phyloP scores from a whole-genome alignment of 2,113 vertebrate genomes.

The Empidonax traillii region DNA sequence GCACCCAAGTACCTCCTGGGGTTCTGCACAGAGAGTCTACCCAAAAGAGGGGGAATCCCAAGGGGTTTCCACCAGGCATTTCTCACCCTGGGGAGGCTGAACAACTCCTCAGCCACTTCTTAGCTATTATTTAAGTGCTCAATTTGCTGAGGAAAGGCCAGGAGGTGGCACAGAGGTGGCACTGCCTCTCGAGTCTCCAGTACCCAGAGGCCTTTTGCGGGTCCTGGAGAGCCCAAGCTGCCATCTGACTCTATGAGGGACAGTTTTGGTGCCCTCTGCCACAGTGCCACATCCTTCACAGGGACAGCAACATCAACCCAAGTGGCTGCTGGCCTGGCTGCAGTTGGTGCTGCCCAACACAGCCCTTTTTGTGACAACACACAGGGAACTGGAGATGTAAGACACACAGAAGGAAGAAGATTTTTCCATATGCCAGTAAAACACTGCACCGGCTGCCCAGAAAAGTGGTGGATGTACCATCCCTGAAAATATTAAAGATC shows the following conservation, averaged over 20 bases:
- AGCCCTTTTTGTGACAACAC: accelerated
- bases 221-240: not conserved
- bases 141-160: not conserved
- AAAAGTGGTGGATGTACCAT: not conserved
- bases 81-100: not conserved
- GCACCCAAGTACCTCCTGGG: not conserved
- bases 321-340: not conserved
- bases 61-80: not conserved
- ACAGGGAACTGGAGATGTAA: accelerated
- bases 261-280: not conserved
- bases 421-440: not conserved
- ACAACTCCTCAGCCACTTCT: accelerated
- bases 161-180: not conserved
- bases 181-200: not conserved
- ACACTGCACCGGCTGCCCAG: not conserved
- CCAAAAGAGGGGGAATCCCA: accelerated
- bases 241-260: accelerated
- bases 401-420: not conserved
- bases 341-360: not conserved
- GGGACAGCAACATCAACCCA: accelerated
- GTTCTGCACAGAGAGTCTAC: accelerated
- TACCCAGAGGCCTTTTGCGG: no score
- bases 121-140: not conserved
- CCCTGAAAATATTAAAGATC: not conserved
- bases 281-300: accelerated